phyloP scores from a whole-genome alignment of 2,888 invertebrate species.

The Dastarcus helophoroides region DNA sequence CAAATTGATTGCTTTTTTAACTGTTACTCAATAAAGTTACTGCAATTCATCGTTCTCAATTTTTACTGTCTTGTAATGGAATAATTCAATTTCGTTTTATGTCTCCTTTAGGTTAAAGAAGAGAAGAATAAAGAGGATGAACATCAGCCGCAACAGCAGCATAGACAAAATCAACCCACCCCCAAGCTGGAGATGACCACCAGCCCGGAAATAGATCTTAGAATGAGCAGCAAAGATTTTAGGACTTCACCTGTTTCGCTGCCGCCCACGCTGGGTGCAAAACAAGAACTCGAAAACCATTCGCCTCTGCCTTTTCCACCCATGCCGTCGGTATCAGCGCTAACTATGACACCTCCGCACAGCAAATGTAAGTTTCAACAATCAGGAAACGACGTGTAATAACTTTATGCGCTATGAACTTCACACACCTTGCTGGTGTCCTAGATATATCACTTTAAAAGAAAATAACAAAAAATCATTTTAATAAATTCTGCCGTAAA shows the following conservation, averaged over 20 bases:
- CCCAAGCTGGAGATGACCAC: slow-evolving; percentile 23
- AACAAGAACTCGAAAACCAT: slow-evolving; percentile 34
- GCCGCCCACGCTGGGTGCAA: slow-evolving; percentile 35
- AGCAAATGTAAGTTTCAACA: slow-evolving; percentile 49
- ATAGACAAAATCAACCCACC: slow-evolving; percentile 9
- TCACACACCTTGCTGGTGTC: too few relatives aligned
- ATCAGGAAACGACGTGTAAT: too few relatives aligned
- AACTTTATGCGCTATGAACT: too few relatives aligned
- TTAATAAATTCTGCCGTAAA: too few relatives aligned
- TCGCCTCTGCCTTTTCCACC: slow-evolving; percentile 59
- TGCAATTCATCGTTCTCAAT: too few relatives aligned
- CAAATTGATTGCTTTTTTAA: too few relatives aligned
- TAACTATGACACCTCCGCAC: slow-evolving; percentile 74
- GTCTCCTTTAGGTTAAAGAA: too few relatives aligned
- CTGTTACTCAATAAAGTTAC: too few relatives aligned
- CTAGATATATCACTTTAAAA: too few relatives aligned
- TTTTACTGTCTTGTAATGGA: too few relatives aligned
- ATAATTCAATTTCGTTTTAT: too few relatives aligned
- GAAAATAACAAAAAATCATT: too few relatives aligned
- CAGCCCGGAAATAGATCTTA: slow-evolving; percentile 33
- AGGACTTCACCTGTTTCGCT: slow-evolving; percentile 40
- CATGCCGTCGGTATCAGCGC: slow-evolving; percentile 60
- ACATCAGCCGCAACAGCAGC: slow-evolving; percentile 11
- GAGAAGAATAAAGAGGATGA: slow-evolving; percentile 11
- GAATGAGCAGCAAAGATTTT: slow-evolving; percentile 29